Base-by-base conservation (phyloP, 1,140 invertebrate genomes). In the Drosophila watanabei region DNA sequence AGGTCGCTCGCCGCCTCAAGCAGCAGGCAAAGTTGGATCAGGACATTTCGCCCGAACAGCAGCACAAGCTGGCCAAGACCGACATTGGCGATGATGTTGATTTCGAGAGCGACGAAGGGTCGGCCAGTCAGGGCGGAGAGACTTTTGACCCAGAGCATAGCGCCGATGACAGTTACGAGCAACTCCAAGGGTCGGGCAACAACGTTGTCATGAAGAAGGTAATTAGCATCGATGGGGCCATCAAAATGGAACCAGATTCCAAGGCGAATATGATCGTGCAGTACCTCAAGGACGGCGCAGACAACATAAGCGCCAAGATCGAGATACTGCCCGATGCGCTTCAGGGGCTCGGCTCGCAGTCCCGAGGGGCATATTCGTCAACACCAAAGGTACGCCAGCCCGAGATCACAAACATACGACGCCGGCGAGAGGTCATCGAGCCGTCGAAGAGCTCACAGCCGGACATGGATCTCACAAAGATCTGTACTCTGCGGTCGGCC, bases 401-500 rank as follows among this genome's bases (percentile, higher is more conserved):
- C 5, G 63, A 86, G 57, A 48, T 89, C 18, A 89, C 86, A 5
- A 90, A 89, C 35, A 41, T 71, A 4, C 75, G 86, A 5, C 73
- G 81, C 3, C 51, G 71, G 24, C 82, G 86, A 4, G 51, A 70
- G 8, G 62, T 86, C 2, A 4, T 51, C 3, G 63, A 43, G 37
- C 41, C 61, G 18, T 6, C 28, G 0, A 61, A 70, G 28, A 10
- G 51, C 4, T 18, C 45, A 8, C 54, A 58, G 10, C 57, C 80
- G 5, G 91, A 92, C 43, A 92, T 92, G 86, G 84, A 92, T 70
- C 54, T 91, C 3, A 90, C 82, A 4, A 92, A 92, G 66, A 90
- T 90, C 35, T 92, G 91, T 39, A 92, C 79, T 5, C 58, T 92
- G 8, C 88, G 91, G 11, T 92, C 91, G 20, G 91, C 91, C 24